phyloP scores from a whole-genome alignment of 2,113 vertebrate species.

The Eulemur macaco region DNA sequence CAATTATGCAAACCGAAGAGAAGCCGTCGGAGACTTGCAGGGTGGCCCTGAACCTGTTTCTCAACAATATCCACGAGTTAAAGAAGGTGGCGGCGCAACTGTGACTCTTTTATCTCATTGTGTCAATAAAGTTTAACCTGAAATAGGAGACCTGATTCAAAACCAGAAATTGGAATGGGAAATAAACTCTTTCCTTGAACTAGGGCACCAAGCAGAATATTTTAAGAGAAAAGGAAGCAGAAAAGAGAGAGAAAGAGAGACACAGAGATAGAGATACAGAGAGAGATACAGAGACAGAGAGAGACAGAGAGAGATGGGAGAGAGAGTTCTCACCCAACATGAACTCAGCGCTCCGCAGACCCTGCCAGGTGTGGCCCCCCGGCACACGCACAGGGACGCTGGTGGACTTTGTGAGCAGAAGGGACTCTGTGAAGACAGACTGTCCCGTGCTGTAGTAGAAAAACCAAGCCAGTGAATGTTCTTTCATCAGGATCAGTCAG shows the following conservation, averaged over 20 bases:
- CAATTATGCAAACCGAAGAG: not conserved
- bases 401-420: not conserved
- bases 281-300: not conserved
- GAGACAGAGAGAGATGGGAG: too few species aligned
- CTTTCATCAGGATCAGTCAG: fast-evolving
- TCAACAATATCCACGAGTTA: fast-evolving
- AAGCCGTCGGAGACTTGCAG: not conserved
- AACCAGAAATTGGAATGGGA: not conserved
- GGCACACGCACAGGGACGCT: not conserved
- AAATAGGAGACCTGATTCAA: not conserved
- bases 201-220: not conserved
- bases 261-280: too few species aligned
- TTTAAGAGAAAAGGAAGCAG: not conserved
- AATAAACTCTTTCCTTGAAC: not conserved
- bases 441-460: not conserved
- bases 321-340: too few species aligned
- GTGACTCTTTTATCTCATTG: fast-evolving
- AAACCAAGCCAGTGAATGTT: fast-evolving
- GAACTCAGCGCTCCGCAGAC: fast-evolving
- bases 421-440: not conserved
- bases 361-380: too few species aligned
- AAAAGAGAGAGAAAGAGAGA: not conserved
- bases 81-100: too few species aligned
- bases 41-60: not conserved
- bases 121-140: not conserved